phyloP scores from a whole-genome alignment of 37 sponge, comb jelly and placozoan genomes.

The Haliclona indistincta region DNA sequence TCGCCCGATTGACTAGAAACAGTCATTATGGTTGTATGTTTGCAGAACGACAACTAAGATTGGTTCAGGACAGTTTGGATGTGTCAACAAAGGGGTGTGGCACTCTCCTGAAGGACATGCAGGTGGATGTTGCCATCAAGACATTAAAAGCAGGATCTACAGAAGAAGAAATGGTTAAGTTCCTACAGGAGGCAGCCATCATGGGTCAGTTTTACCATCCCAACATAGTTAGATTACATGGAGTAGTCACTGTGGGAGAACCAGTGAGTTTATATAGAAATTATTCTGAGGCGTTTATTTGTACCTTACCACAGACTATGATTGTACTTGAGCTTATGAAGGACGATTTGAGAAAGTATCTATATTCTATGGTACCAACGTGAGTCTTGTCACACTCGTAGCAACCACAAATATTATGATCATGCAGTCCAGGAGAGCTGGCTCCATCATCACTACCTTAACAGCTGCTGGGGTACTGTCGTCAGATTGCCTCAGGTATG shows the following conservation, averaged over 20 bases:
- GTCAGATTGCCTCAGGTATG: constrained; percentile 66
- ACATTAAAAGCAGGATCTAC: constrained; percentile 15
- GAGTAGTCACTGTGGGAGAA: constrained; percentile 46
- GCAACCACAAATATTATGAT: not conserved
- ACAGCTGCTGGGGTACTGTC: constrained; percentile 30
- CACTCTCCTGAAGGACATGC: constrained; percentile 13
- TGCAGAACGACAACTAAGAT: not conserved
- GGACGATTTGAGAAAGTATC: constrained; percentile 42
- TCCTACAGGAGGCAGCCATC: constrained; percentile 77
- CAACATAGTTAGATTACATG: constrained; percentile 68
- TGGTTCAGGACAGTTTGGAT: constrained; percentile 75
- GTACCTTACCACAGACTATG: constrained; percentile 25
- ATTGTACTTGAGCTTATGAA: constrained; percentile 60
- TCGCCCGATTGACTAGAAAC: no score
- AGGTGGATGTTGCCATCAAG: constrained; percentile 57
- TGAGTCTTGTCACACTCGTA: not conserved
- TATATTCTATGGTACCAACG: constrained; percentile 3
- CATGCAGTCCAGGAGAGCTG: constrained; percentile 9
- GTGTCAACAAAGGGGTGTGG: constrained; percentile 48
- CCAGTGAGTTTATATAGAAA: constrained; percentile 39
- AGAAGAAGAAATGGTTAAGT: constrained; percentile 43
- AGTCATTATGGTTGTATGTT: not conserved
- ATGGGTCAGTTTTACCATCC: constrained; percentile 75
- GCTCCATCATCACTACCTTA: not conserved
- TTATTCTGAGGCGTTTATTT: not conserved